phyloP scores from a whole-genome alignment of 1,140 invertebrate genomes.

The Heliconius hermathena region DNA sequence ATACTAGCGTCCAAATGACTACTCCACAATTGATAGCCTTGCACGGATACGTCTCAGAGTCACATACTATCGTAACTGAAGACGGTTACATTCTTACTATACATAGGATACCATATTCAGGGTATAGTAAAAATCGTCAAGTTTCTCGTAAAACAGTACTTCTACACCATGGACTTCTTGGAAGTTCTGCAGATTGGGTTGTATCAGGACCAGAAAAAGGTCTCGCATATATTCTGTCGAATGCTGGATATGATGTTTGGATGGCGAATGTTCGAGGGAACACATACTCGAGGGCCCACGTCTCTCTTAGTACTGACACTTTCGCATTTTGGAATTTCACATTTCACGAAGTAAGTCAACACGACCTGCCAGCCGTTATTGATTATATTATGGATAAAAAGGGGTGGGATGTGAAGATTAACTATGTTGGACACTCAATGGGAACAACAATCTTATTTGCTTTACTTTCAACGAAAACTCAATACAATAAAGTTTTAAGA shows the following conservation, averaged over 20 bases:
- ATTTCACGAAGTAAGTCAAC: constrained; percentile 87
- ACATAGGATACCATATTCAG: constrained; percentile 86
- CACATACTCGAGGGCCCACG: constrained; percentile 83
- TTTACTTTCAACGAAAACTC: constrained; percentile 84
- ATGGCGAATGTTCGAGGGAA: constrained; percentile 86
- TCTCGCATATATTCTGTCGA: constrained; percentile 84
- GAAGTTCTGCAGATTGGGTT: constrained; percentile 89
- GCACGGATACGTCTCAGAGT: constrained; percentile 87
- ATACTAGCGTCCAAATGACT: constrained; percentile 69
- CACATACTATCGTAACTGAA: constrained; percentile 84
- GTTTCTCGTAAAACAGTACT: constrained; percentile 80
- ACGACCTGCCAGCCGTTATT: constrained; percentile 90
- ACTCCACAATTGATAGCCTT: constrained; percentile 83
- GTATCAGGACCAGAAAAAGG: constrained; percentile 84
- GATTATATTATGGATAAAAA: constrained; percentile 85
- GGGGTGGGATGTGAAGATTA: constrained; percentile 80
- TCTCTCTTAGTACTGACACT: constrained; percentile 72
- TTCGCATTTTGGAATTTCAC: constrained; percentile 85
- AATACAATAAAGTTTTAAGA: constrained; percentile 86
- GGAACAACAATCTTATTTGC: constrained; percentile 85
- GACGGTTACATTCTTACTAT: constrained; percentile 89
- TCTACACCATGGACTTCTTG: constrained; percentile 90
- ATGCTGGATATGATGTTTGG: constrained; percentile 87
- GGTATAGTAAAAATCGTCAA: constrained; percentile 46
- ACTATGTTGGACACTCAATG: constrained; percentile 89